phyloP scores from a whole-genome alignment of 2,113 vertebrate species.

The Cettia cetti region DNA sequence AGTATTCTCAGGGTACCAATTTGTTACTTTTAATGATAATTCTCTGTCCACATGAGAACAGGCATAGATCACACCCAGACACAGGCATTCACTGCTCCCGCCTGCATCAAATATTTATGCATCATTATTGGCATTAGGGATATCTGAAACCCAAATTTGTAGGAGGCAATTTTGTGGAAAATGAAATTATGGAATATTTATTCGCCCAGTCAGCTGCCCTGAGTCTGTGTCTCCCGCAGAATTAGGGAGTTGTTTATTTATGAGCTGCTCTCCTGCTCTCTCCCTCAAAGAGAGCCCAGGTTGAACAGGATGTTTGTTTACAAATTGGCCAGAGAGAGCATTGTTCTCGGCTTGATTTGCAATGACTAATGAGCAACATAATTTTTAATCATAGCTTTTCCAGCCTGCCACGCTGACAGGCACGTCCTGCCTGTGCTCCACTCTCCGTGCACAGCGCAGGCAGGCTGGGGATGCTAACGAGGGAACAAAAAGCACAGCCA shows the following conservation, averaged over 20 bases:
- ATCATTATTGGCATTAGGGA: conserved; percentile 35
- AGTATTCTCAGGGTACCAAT: conserved; percentile 40
- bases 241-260: conserved; percentile 53
- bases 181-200: conserved; percentile 56
- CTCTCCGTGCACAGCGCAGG: background rate
- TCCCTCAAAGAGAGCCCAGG: conserved; percentile 52
- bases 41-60: conserved; percentile 24
- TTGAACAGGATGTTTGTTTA: conserved; percentile 49
- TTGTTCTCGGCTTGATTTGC: conserved; percentile 60
- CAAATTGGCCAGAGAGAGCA: conserved; percentile 56
- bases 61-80: background rate
- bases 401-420: conserved; percentile 39
- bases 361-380: conserved; percentile 59
- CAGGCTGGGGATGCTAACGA: background rate
- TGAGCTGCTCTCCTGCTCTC: conserved; percentile 14
- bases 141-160: conserved; percentile 46
- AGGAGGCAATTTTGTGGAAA: conserved; percentile 56
- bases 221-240: conserved; percentile 26
- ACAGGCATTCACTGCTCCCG: background rate
- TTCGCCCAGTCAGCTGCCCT: conserved; percentile 37
- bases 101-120: conserved; percentile 34
- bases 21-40: conserved; percentile 30
- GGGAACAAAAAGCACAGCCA: background rate
- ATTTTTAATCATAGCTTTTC: conserved; percentile 66
- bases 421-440: background rate